A percentile compares a stretch with the other conserved stretches of the same genome.
These are phyloP conservation scores for Tenthredo amoena DNA, from an alignment of 2,888 invertebrate species.

Conservation along the genomic window DNA sequence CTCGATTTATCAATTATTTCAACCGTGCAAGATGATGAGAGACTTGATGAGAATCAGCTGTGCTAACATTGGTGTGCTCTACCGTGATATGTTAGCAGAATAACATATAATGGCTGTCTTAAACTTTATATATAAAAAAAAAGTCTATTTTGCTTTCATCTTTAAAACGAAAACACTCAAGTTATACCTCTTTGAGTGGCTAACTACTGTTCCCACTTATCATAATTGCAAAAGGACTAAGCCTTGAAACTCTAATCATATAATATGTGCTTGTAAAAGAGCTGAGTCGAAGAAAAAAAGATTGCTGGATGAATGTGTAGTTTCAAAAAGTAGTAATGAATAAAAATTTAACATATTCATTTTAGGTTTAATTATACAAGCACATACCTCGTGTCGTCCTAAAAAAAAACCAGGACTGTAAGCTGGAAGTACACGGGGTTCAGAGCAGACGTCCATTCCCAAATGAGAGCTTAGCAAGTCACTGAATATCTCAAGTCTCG, in stretches of 20 bases:
- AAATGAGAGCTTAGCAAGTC: conserved; percentile 87
- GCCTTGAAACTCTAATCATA: neutral
- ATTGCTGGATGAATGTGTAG: conserved; percentile 28
- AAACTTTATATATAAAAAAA: neutral
- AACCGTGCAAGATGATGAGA: conserved; percentile 42
- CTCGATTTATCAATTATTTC: conserved; percentile 38
- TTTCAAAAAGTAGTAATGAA: conserved; percentile 38
- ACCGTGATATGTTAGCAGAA: conserved; percentile 6
- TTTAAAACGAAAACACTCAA: neutral
- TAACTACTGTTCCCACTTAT: neutral
- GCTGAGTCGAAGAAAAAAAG: conserved; percentile 43
- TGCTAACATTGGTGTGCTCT: conserved; percentile 13
- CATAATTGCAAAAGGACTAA: neutral
- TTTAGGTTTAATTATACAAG: conserved; percentile 26
- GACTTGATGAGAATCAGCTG: conserved; percentile 35
- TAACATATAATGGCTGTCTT: neutral
- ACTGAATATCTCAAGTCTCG: conserved; percentile 88
- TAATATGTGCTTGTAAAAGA: neutral
- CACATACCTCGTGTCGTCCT: conserved; percentile 89
- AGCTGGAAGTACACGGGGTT: conserved; percentile 63
- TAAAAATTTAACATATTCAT: conserved; percentile 7
- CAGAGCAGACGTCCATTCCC: conserved; percentile 81
- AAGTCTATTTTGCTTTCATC: neutral
- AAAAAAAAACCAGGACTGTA: conserved; percentile 88
- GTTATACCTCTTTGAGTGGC: neutral